Conservation (phyloP, 2,888 invertebrate species). For the Hoplodrina blanda region DNA sequence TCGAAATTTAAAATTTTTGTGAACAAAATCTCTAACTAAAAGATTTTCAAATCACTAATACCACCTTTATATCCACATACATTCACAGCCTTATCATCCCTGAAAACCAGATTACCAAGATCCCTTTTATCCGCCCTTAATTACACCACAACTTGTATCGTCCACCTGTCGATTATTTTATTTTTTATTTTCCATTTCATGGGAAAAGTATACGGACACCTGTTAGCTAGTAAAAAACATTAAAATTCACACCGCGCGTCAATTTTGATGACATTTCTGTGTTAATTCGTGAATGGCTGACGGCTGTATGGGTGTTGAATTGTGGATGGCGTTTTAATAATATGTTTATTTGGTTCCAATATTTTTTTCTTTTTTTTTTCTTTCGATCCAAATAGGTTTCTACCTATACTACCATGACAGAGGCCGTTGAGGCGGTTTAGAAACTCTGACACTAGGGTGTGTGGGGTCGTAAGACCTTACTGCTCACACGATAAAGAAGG, state of each 20-base stretch:
- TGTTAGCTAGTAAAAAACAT: conserved; percentile 63
- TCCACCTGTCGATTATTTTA: conserved; percentile 77
- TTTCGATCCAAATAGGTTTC: no score
- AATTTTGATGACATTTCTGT: conserved; percentile 44
- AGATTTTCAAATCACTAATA: conserved; percentile 18
- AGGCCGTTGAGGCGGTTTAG: no score
- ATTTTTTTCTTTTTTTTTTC: conserved; percentile 2
- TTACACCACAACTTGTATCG: conserved; percentile 73
- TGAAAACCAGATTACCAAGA: conserved; percentile 79
- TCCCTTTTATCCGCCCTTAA: conserved; percentile 79
- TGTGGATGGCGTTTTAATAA: conserved; percentile 31
- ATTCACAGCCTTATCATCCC: conserved; percentile 67
- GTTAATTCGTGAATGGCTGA: conserved; percentile 30
- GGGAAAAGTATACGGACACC: conserved; percentile 79
- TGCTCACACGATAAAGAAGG: no score
- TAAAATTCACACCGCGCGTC: conserved; percentile 44
- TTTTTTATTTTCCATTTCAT: conserved; percentile 77
- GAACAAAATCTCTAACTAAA: no score
- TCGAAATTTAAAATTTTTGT: no score
- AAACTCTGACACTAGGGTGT: no score
- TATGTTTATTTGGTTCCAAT: neutral
- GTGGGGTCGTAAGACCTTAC: no score
- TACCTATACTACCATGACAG: no score
- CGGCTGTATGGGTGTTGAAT: conserved; percentile 32
- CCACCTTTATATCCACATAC: conserved; percentile 34